Evolutionary conservation across 2,888 invertebrate genomes (phyloP).

Genomic region (Hofmannophila pseudospretella): DNA sequence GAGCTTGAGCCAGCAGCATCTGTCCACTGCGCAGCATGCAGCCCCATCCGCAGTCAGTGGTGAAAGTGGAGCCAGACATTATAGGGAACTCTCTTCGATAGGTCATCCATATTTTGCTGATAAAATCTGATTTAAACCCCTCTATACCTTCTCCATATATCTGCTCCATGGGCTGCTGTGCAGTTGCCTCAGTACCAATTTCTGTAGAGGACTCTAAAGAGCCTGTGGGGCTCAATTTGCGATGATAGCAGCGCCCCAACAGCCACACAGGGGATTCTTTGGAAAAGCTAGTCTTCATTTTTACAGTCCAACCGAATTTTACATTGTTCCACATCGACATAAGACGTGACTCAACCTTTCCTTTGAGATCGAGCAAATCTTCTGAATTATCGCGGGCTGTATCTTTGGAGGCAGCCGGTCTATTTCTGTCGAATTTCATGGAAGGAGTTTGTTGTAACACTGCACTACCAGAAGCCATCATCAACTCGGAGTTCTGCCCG

Average conservation of each 20-base stretch:
- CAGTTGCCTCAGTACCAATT: slow-evolving; percentile 79
- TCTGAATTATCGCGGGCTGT: slow-evolving; percentile 55
- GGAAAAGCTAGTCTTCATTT: slow-evolving; percentile 85
- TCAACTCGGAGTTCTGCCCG: slow-evolving; percentile 37
- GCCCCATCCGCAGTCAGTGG: slow-evolving; percentile 97
- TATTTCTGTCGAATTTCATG: slow-evolving; percentile 34
- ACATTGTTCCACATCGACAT: slow-evolving; percentile 95
- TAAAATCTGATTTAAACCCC: slow-evolving; percentile 90
- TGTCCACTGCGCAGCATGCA: slow-evolving; percentile 92
- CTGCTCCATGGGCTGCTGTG: slow-evolving; percentile 76
- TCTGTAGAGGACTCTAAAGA: slow-evolving; percentile 79
- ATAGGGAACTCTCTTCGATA: slow-evolving; percentile 91
- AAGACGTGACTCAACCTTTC: slow-evolving; percentile 88
- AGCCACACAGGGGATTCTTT: slow-evolving; percentile 94
- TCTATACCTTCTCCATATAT: slow-evolving; percentile 83
- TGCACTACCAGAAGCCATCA: slow-evolving; percentile 30
- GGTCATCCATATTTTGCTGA: slow-evolving; percentile 91
- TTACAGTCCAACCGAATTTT: slow-evolving; percentile 91
- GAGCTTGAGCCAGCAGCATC: slow-evolving; percentile 93
- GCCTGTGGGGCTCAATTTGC: slow-evolving; percentile 80
- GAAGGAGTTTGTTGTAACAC: slow-evolving; percentile 33
- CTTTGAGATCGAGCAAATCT: slow-evolving; percentile 79
- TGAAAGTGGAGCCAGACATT: slow-evolving; percentile 87
- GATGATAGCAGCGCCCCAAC: slow-evolving; percentile 89
- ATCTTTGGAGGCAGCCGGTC: slow-evolving; percentile 40